Percentiles rank a stretch among this genome's conserved stretches.
phyloP scores from a whole-genome alignment of 2,113 vertebrate species.

The Astatoreochromis straeleni region DNA sequence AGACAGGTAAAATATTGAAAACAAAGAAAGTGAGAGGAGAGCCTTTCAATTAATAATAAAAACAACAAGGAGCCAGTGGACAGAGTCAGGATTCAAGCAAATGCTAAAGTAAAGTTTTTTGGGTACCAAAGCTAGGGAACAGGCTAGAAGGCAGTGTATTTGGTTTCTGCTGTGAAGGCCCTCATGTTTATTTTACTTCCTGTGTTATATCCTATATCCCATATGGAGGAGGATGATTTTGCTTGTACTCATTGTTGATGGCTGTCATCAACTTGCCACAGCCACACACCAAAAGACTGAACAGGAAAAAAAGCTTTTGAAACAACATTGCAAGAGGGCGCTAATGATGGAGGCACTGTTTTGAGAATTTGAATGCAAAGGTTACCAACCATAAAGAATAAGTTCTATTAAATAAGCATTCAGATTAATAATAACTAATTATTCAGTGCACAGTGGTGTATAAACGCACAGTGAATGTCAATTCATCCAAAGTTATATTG shows the following conservation, averaged over 20 bases:
- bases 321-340: not conserved
- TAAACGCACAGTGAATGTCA: not conserved
- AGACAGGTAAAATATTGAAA: not conserved
- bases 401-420: not conserved
- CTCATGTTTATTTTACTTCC: not conserved
- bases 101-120: not conserved
- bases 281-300: not conserved
- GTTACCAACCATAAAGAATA: not conserved
- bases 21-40: not conserved
- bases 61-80: not conserved
- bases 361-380: not conserved
- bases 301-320: not conserved
- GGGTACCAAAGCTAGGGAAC: not conserved
- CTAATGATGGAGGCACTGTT: not conserved
- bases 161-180: not conserved
- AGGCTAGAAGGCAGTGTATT: not conserved
- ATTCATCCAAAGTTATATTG: not conserved
- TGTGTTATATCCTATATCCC: not conserved
- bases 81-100: not conserved
- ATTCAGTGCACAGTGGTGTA: not conserved
- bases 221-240: not conserved
- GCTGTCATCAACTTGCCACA: not conserved
- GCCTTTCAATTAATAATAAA: not conserved
- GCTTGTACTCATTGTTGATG: not conserved
- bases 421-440: not conserved